These are phyloP conservation scores for Oikopleura dioica DNA, from an alignment of 23 tunicate genomes.

Conservation along the genomic window DNA sequence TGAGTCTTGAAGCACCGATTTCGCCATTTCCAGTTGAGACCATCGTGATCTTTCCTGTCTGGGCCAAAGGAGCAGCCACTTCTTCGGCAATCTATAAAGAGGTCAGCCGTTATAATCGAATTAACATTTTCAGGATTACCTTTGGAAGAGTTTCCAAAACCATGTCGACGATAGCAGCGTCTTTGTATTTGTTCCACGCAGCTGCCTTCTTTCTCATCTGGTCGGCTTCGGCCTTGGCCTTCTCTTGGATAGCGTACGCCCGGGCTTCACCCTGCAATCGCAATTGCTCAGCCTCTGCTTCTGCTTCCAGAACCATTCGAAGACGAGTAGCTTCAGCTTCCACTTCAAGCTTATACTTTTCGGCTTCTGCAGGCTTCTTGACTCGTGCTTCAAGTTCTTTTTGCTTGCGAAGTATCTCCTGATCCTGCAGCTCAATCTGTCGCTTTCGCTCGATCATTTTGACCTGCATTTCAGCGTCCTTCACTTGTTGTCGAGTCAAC, in stretches of 20 bases:
- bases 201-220: constrained; percentile 96
- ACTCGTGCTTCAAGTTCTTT: constrained; percentile 92
- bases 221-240: constrained; percentile 49
- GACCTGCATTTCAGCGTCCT: constrained; percentile 95
- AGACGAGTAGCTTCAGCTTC: neutral
- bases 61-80: constrained; percentile 56
- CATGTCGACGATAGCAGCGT: constrained; percentile 99
- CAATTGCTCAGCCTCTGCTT: constrained; percentile 61
- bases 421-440: constrained; percentile 86
- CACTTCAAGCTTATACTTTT: constrained; percentile 32
- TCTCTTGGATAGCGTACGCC: constrained; percentile 72
- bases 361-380: constrained; percentile 96
- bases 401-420: constrained; percentile 73
- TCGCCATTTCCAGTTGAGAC: constrained; percentile 65
- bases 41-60: constrained; percentile 47
- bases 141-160: constrained; percentile 53
- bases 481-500: constrained; percentile 64
- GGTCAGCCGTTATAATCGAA: neutral
- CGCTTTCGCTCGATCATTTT: constrained; percentile 53
- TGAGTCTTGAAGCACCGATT: constrained; percentile 70
- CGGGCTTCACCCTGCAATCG: constrained; percentile 73
- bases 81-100: constrained; percentile 42
- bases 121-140: too few relatives aligned
- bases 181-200: constrained; percentile 80
- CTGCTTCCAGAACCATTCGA: constrained; percentile 53